Conservation (phyloP, 1,140 invertebrate species). For the Drosophila grimshawi region DNA sequence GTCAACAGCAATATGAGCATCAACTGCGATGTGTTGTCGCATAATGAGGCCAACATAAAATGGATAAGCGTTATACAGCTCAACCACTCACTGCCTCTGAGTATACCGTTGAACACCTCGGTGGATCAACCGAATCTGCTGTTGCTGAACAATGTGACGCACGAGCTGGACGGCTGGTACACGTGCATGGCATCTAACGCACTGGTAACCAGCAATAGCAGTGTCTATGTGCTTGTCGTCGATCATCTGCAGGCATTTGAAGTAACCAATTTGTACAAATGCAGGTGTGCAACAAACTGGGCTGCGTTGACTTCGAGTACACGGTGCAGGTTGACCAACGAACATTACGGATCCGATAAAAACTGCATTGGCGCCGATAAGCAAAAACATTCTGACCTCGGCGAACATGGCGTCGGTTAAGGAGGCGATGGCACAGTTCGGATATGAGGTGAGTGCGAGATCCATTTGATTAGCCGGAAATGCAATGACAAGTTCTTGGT, state of each 20-base stretch:
- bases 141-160: conserved; percentile 89
- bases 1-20: conserved; percentile 89
- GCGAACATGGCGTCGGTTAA: conserved; percentile 84
- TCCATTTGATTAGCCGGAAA: background rate
- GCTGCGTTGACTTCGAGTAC: conserved; percentile 91
- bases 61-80: conserved; percentile 86
- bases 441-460: conserved; percentile 73
- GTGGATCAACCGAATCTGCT: conserved; percentile 84
- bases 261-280: conserved; percentile 88
- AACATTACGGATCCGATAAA: background rate
- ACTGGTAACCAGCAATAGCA: conserved; percentile 90
- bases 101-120: conserved; percentile 42
- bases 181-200: conserved; percentile 94
- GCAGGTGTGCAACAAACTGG: conserved; percentile 91
- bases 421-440: conserved; percentile 75
- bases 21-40: conserved; percentile 90
- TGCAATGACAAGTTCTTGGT: conserved; percentile 52
- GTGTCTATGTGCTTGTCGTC: conserved; percentile 93
- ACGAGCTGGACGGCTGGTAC: conserved; percentile 96
- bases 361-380: conserved; percentile 84
- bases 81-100: conserved; percentile 39
- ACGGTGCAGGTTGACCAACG: conserved; percentile 64
- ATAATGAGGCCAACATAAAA: conserved; percentile 90
- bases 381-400: conserved; percentile 81
- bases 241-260: conserved; percentile 85